Evolutionary conservation across 2,797 vertebrate genomes (phyloP), one percentile per base, ranked within the genome.

Genomic region (Sebastes nivosus): DNA sequence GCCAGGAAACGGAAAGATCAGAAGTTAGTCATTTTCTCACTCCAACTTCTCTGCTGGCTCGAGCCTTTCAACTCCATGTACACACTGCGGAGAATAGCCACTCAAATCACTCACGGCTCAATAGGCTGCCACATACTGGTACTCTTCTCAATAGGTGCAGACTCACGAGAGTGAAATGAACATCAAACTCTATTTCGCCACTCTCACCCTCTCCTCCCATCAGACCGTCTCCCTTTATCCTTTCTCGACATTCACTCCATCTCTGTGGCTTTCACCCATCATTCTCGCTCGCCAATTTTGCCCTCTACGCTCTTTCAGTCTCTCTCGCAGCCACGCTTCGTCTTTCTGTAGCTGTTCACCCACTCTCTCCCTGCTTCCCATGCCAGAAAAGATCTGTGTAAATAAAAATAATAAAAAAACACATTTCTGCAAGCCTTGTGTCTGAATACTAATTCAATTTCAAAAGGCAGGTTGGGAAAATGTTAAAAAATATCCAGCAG

Each of bases 21-120:
- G 65, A 85, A 90, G 82, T 87, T 90, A 64, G 72, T 85, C 77
- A 79, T 89, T 89, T 91, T 91, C 78, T 80, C 86, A 82, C 69
- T 82, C 64, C 60, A 86, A 84, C 82, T 81, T 89, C 75, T 89
- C 85, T 55, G 70, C 76, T 38, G 50, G 81, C 73, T 83, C 67
- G 12, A 84, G 84, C 88, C 82, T 90, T 93, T 92, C 82, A 91
- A 83, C 84, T 86, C 79, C 77, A 32, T 79, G 22, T 52, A 78
- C 86, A 79, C 79, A 83, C 79, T 61, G 85, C 22, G n/a, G 69
- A 79, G 87, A 84, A 92, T 60, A 72, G 85, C 85, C 90, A 91
- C 93, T 94, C 88, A 85, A 90, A 94, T 92, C 88, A 91, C 89
- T 92, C 85, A 79, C 76, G 80, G 90, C 92, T 93, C 91, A 92